Conservation (phyloP, 2,113 vertebrate species). For the Phaethon lepturus region DNA sequence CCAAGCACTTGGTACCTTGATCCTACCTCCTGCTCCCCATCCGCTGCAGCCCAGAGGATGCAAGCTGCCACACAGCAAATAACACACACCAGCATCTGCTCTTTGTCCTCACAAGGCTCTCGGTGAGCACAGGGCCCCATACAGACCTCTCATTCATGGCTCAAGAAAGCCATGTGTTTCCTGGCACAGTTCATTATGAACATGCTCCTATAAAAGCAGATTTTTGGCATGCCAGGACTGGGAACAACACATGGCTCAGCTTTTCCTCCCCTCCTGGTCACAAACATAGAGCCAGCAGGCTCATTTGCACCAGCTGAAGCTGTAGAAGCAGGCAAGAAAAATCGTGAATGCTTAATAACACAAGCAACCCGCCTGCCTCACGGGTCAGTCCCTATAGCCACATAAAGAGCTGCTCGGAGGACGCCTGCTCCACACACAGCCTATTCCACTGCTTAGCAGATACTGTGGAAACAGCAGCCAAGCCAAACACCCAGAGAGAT, state of each 20-base stretch:
- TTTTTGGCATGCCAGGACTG: conserved; percentile 34
- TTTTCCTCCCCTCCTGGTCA: neutral
- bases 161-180: conserved; percentile 26
- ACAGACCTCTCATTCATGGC: conserved; percentile 47
- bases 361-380: neutral
- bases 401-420: neutral
- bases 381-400: neutral
- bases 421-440: neutral
- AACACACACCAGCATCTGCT: neutral
- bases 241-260: conserved; percentile 5
- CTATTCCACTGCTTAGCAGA: neutral
- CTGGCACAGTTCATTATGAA: conserved; percentile 37
- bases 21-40: neutral
- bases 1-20: neutral
- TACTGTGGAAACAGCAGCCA: neutral
- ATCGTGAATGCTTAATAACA: neutral
- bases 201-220: conserved; percentile 13
- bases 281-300: neutral
- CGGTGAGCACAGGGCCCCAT: neutral
- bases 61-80: neutral
- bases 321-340: neutral
- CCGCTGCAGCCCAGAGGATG: neutral
- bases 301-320: neutral
- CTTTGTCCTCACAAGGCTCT: neutral
- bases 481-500: conserved; percentile 45